Evolutionary conservation across 2,797 vertebrate species (phyloP).

Genomic region (Mionectes olivaceus): DNA sequence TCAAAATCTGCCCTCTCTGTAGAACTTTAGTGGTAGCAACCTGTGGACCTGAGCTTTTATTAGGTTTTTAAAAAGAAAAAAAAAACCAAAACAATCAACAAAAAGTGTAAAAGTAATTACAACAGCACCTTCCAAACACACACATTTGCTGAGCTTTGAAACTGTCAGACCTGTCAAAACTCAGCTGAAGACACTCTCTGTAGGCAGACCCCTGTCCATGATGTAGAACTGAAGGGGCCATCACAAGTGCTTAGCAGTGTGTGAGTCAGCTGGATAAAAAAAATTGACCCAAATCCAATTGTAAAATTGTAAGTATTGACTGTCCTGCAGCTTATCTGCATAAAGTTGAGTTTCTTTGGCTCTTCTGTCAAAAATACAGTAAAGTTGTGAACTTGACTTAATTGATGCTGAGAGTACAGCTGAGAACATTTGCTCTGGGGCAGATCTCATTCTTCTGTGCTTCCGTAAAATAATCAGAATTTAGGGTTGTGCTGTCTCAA

Average conservation of each 20-base stretch:
- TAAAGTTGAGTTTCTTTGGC: neutral
- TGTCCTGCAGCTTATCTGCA: neutral
- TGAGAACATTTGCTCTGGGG: neutral
- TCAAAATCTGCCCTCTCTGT: neutral
- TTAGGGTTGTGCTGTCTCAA: neutral
- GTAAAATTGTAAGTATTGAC: neutral
- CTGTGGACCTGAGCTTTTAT: neutral
- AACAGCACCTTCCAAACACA: neutral
- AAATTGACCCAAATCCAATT: neutral
- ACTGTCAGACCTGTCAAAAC: neutral
- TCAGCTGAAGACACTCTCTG: accelerated
- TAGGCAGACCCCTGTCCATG: neutral
- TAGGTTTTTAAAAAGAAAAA: neutral
- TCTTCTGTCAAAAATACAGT: neutral
- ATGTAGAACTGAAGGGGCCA: neutral
- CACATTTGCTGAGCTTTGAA: neutral
- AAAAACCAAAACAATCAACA: neutral
- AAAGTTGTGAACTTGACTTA: neutral
- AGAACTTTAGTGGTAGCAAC: neutral
- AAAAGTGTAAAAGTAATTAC: neutral
- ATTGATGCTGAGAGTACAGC: neutral
- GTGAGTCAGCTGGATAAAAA: neutral
- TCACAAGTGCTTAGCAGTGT: neutral
- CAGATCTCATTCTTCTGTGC: neutral
- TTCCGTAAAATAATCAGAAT: neutral